These are phyloP conservation scores for Antechinus flavipes DNA, from an alignment of 2,113 vertebrate genomes.

Conservation along the genomic window DNA sequence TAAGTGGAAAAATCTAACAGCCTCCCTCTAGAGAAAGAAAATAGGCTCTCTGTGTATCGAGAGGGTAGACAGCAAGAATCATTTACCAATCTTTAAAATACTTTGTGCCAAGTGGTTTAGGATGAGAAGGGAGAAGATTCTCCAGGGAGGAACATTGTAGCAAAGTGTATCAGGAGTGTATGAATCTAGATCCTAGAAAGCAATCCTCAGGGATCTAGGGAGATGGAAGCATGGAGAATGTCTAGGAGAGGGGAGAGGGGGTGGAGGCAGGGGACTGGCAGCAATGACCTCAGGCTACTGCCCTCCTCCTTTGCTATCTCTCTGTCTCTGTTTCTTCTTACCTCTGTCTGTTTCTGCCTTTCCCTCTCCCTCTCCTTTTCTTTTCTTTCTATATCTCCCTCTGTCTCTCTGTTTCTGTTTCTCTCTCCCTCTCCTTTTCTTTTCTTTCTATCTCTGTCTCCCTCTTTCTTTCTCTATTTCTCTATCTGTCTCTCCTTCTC, in stretches of 20 bases:
- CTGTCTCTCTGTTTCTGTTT: neutral
- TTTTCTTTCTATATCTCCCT: neutral
- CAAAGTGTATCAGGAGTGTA: neutral
- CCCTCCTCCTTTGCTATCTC: neutral
- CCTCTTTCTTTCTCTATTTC: neutral
- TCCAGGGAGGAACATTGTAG: neutral
- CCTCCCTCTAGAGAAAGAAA: slow-evolving; percentile 29
- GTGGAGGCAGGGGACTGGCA: neutral
- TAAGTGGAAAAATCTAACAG: neutral
- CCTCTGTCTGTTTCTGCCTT: neutral
- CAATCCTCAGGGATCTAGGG: neutral
- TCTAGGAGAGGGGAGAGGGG: neutral
- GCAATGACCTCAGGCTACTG: slow-evolving; percentile 5
- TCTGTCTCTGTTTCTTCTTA: neutral
- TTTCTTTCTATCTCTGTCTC: neutral
- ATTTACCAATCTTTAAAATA: neutral
- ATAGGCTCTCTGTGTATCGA: neutral
- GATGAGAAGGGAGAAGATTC: neutral
- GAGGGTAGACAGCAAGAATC: neutral
- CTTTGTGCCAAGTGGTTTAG: neutral
- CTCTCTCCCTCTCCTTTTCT: neutral
- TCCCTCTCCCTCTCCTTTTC: neutral
- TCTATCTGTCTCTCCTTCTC: neutral
- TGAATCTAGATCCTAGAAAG: neutral
- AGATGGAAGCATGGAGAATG: neutral